Evolutionary conservation across 2,113 vertebrate species (phyloP).

Genomic region (Saguinus midas): DNA sequence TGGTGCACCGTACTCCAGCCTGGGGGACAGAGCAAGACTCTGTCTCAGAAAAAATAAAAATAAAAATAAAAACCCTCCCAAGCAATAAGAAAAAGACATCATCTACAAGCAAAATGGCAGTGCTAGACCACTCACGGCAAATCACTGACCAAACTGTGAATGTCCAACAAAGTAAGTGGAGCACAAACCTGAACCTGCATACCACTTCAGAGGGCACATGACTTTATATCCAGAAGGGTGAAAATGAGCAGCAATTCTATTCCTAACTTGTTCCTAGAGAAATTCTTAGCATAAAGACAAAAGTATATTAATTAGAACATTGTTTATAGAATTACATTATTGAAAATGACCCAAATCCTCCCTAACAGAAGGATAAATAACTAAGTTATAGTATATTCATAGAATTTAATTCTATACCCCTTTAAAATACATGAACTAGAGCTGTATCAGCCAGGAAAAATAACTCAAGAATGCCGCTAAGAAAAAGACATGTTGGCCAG

Average conservation of each 20-base stretch:
- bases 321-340: neutral
- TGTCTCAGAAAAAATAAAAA: neutral
- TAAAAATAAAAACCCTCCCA: neutral
- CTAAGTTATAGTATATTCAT: neutral
- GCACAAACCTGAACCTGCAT: neutral
- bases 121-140: neutral
- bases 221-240: neutral
- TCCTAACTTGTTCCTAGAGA: neutral
- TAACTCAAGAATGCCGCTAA: neutral
- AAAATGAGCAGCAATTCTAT: neutral
- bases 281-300: neutral
- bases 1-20: too few species aligned
- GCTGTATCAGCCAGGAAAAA: neutral
- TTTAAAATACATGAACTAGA: neutral
- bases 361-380: neutral
- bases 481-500: neutral
- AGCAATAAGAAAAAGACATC: neutral
- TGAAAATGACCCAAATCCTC: neutral
- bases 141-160: neutral
- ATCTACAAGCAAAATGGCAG: neutral
- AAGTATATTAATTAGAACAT: neutral
- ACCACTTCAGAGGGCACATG: neutral
- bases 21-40: too few species aligned
- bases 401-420: neutral
- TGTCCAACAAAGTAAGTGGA: neutral